phyloP scores from a whole-genome alignment of 2,113 vertebrate genomes.

The Melanerpes formicivorus region DNA sequence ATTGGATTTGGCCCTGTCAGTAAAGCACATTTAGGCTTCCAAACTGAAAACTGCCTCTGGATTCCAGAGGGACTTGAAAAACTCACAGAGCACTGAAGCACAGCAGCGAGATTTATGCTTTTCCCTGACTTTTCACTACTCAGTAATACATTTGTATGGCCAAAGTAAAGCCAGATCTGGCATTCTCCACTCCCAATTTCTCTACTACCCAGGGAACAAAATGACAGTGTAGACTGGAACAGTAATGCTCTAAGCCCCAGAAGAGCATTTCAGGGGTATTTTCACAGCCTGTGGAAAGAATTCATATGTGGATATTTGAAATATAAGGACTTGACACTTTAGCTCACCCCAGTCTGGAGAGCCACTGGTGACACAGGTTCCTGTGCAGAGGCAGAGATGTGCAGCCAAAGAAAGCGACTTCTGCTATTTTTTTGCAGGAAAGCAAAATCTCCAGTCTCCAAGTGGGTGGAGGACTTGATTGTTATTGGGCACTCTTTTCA shows the following conservation, averaged over 20 bases:
- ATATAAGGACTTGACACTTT: constrained; percentile 29
- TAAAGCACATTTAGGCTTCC: constrained; percentile 44
- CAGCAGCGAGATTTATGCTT: constrained; percentile 60
- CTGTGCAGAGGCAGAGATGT: background rate
- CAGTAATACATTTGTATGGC: constrained; percentile 46
- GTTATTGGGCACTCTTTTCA: background rate
- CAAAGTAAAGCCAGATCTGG: constrained; percentile 66
- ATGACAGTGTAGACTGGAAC: constrained; percentile 34
- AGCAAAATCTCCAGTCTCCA: background rate
- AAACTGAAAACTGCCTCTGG: constrained; percentile 56
- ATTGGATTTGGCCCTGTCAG: constrained; percentile 35
- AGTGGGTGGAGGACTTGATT: background rate
- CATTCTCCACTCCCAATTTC: constrained; percentile 8
- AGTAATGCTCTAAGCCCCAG: constrained; percentile 27
- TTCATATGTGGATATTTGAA: background rate
- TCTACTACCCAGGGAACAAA: constrained; percentile 43
- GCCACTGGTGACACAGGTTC: constrained; percentile 13
- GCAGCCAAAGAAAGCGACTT: constrained; percentile 10
- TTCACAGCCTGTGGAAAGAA: constrained; percentile 54
- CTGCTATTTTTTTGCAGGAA: constrained; percentile 23
- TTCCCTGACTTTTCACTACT: constrained; percentile 58
- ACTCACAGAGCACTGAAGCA: constrained; percentile 50
- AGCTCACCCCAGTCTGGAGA: constrained; percentile 5
- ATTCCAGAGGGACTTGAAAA: constrained; percentile 65
- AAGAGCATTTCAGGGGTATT: constrained; percentile 38